phyloP scores from a whole-genome alignment of 2,797 vertebrate species.

The Prunella strophiata region DNA sequence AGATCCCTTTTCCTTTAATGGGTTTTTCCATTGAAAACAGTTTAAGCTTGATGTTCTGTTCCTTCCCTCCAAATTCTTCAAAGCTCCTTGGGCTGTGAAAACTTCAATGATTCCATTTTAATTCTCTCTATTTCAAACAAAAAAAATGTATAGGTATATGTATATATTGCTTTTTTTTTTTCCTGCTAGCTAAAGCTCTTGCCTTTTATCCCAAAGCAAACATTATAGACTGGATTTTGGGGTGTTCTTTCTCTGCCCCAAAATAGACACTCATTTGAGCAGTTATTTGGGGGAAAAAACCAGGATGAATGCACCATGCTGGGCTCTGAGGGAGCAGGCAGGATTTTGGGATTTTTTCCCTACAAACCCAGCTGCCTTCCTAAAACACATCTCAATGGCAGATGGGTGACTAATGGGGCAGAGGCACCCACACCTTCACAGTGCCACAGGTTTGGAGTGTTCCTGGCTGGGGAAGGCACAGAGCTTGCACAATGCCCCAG shows the following conservation, averaged over 20 bases:
- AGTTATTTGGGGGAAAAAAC: not conserved
- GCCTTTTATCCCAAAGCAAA: not conserved
- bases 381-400: fast-evolving
- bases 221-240: not conserved
- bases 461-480: not conserved
- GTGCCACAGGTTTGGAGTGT: fast-evolving
- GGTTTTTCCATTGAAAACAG: not conserved
- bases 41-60: not conserved
- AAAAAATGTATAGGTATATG: not conserved
- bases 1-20: not conserved
- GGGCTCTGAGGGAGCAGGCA: not conserved
- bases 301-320: fast-evolving
- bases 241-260: not conserved
- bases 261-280: not conserved
- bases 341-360: not conserved
- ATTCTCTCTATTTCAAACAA: not conserved
- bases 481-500: not conserved
- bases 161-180: not conserved
- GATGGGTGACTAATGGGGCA: not conserved
- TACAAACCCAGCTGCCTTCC: not conserved
- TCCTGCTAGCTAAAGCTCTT: not conserved
- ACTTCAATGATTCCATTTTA: not conserved
- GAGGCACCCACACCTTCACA: not conserved
- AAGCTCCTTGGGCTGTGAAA: not conserved
- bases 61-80: not conserved